Conservation (phyloP, 1,140 invertebrate genomes). For the Hormaphis cornu region DNA sequence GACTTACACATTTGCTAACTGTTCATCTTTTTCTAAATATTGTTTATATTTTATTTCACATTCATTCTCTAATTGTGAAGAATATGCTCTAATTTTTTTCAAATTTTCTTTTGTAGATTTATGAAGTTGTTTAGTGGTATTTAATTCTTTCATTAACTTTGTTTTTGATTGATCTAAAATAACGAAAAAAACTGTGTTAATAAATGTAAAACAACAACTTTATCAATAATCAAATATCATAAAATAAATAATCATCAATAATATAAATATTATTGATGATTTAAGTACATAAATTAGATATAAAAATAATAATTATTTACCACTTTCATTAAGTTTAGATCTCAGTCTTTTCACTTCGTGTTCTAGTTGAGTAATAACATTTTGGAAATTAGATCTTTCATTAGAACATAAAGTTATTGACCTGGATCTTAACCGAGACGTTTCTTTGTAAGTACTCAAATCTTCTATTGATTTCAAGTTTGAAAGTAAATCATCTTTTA, state of each 20-base stretch:
- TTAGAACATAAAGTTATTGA: slow-evolving; percentile 8
- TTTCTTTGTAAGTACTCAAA: slow-evolving; percentile 10
- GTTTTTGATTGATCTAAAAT: slow-evolving; percentile 9
- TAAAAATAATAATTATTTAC: background rate
- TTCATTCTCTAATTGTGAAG: slow-evolving; percentile 19
- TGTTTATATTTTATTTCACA: slow-evolving; percentile 3
- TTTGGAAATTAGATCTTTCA: slow-evolving; percentile 20
- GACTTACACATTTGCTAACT: slow-evolving; percentile 2
- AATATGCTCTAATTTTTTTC: slow-evolving; percentile 26
- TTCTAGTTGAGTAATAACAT: slow-evolving; percentile 12
- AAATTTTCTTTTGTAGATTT: slow-evolving; percentile 23
- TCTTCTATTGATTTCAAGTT: slow-evolving; percentile 18
- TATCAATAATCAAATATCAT: background rate
- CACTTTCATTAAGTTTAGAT: slow-evolving; percentile 25
- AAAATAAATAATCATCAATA: too few species aligned
- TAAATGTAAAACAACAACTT: background rate
- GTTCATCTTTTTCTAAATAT: slow-evolving; percentile 15
- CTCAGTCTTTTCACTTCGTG: slow-evolving; percentile 9
- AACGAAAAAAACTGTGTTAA: background rate
- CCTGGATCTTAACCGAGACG: slow-evolving; percentile 5
- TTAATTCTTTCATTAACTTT: slow-evolving; percentile 16
- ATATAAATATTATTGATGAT: too few species aligned
- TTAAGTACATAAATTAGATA: background rate
- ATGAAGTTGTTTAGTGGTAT: slow-evolving; percentile 17
- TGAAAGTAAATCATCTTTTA: slow-evolving; percentile 19